A percentile compares a stretch with the other conserved stretches of the same genome.
Evolutionary conservation across 2,797 vertebrate genomes (phyloP).

Genomic region (Urocyon cinereoargenteus): DNA sequence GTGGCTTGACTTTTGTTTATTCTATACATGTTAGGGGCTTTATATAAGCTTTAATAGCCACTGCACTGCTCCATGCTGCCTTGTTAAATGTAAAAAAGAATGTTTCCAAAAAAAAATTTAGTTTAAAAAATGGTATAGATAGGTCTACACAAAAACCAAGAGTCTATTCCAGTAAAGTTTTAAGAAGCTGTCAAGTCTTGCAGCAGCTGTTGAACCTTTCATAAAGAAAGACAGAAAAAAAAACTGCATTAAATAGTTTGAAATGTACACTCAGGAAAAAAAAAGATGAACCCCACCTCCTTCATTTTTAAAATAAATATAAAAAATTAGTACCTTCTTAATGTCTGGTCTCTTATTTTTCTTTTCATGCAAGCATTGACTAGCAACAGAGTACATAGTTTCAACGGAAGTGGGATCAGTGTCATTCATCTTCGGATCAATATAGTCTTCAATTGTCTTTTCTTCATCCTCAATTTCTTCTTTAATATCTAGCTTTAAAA

Average conservation of each 20-base stretch:
- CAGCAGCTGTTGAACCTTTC: slow-evolving; percentile 88
- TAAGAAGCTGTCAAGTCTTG: slow-evolving; percentile 78
- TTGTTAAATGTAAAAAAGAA: slow-evolving; percentile 21
- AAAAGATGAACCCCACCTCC: neutral
- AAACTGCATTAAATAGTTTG: neutral
- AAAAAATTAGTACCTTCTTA: slow-evolving; percentile 88
- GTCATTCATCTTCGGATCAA: slow-evolving; percentile 93
- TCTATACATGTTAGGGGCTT: neutral
- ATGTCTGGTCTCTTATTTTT: slow-evolving; percentile 93
- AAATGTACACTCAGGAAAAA: neutral
- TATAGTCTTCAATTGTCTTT: slow-evolving; percentile 92
- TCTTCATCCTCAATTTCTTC: slow-evolving; percentile 97
- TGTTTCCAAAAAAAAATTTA: neutral
- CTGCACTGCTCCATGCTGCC: neutral
- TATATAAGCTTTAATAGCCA: neutral
- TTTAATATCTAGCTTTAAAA: slow-evolving; percentile 93
- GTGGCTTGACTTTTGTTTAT: neutral
- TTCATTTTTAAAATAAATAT: neutral
- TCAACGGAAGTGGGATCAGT: slow-evolving; percentile 89
- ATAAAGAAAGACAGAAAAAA: slow-evolving; percentile 38
- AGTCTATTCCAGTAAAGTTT: neutral
- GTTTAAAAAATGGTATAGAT: neutral
- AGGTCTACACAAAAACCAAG: neutral
- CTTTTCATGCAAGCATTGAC: slow-evolving; percentile 93
- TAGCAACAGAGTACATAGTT: slow-evolving; percentile 91